phyloP scores from a whole-genome alignment of 2,888 invertebrate species.

The Euphydryas editha region DNA sequence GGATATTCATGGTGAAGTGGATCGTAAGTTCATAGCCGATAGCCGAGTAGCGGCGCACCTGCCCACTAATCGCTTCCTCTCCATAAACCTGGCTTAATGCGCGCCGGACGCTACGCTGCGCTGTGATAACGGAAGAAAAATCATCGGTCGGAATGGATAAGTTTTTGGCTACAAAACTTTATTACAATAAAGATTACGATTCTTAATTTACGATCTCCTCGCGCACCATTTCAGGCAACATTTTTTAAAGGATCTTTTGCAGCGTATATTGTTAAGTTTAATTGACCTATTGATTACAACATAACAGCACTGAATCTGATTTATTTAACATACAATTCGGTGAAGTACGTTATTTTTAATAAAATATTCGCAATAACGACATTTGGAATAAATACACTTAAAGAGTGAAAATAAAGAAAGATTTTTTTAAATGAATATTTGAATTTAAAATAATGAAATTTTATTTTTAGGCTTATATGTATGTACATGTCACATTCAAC shows the following conservation, averaged over 20 bases:
- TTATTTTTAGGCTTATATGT: no score
- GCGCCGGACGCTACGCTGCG: slow-evolving; percentile 26
- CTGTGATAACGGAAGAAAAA: slow-evolving; percentile 32
- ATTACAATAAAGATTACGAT: background rate
- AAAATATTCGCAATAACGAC: no score
- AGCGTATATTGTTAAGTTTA: no score
- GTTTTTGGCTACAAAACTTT: background rate
- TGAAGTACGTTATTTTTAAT: no score
- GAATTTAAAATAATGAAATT: no score
- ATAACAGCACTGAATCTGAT: no score
- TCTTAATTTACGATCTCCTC: slow-evolving; percentile 1
- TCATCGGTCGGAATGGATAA: slow-evolving; percentile 14
- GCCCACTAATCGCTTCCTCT: slow-evolving; percentile 31
- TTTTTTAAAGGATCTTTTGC: background rate
- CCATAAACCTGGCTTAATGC: slow-evolving; percentile 28
- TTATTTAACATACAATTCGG: no score
- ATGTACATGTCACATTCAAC: no score
- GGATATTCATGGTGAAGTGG: background rate
- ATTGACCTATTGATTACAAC: no score
- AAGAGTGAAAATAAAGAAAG: no score
- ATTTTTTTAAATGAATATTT: no score
- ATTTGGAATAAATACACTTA: no score
- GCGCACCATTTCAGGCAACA: background rate
- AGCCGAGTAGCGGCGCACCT: slow-evolving; percentile 27
- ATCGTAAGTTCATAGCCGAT: background rate